phyloP scores from a whole-genome alignment of 2,113 vertebrate species.

The Pachypanchax playfairii region DNA sequence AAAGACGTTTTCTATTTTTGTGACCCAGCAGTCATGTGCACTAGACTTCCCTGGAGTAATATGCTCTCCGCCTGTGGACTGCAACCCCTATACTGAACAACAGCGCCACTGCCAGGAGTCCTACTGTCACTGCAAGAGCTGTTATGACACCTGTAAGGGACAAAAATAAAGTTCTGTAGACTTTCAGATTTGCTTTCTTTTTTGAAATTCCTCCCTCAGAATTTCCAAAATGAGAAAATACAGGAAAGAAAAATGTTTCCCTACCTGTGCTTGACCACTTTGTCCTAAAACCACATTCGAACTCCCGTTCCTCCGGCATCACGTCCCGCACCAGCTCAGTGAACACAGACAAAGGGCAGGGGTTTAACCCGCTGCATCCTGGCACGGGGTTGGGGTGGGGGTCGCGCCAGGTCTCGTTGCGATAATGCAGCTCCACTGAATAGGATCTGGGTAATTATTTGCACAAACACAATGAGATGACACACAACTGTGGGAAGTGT shows the following conservation, averaged over 20 bases:
- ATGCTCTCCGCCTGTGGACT: conserved; percentile 45
- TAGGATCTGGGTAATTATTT: conserved; percentile 67
- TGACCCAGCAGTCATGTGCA: conserved; percentile 11
- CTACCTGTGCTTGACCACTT: conserved; percentile 62
- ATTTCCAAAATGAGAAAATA: no score
- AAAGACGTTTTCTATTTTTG: conserved; percentile 13
- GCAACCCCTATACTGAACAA: conserved; percentile 67
- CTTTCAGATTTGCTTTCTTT: conserved; percentile 3
- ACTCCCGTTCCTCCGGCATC: conserved; percentile 80
- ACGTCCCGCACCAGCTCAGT: conserved; percentile 78
- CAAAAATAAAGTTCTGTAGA: conserved; percentile 2
- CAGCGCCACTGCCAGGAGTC: conserved; percentile 73
- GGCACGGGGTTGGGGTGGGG: conserved; percentile 81
- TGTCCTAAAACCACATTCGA: conserved; percentile 74
- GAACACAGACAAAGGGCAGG: conserved; percentile 84
- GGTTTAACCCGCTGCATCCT: conserved; percentile 77
- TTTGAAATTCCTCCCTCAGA: no score
- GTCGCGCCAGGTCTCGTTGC: conserved; percentile 78
- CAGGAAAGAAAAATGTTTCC: no score
- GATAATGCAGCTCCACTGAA: conserved; percentile 85
- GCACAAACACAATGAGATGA: conserved; percentile 41
- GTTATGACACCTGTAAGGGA: conserved; percentile 58
- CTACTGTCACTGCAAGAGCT: conserved; percentile 69
- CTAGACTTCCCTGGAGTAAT: conserved; percentile 66
- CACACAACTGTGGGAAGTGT: conserved; percentile 37